phyloP scores from a whole-genome alignment of 1,140 invertebrate genomes.

The Trichomalopsis sarcophagae region DNA sequence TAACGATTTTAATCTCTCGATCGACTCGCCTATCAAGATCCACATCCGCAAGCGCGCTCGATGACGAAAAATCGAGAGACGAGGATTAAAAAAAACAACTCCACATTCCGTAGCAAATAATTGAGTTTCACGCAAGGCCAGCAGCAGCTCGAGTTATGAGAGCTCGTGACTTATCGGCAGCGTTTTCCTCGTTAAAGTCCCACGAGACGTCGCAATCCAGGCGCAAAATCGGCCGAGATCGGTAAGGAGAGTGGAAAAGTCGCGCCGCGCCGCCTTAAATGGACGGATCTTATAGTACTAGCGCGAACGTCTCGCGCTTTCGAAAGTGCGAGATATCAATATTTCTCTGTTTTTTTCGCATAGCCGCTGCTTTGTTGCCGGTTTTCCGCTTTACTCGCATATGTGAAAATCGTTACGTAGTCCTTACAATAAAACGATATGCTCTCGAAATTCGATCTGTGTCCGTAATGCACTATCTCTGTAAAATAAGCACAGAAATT shows the following conservation, averaged over 20 bases:
- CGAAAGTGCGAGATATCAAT: not conserved
- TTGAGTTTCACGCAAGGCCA: constrained; percentile 15
- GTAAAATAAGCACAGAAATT: not conserved
- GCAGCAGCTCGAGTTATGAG: not conserved
- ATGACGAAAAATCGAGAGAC: not conserved
- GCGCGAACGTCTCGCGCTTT: not conserved
- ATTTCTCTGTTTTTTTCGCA: not conserved
- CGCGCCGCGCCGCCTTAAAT: not conserved
- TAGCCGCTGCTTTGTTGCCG: not conserved
- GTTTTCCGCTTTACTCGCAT: not conserved
- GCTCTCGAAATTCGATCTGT: not conserved
- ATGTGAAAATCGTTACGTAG: not conserved
- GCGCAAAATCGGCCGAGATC: not conserved
- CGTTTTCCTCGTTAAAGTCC: not conserved
- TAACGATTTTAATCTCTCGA: constrained; percentile 17
- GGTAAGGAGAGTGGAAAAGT: not conserved
- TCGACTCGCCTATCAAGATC: not conserved
- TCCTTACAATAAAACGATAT: not conserved
- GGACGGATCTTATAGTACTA: not conserved
- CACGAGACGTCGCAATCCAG: constrained; percentile 9
- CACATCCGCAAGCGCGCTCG: not conserved
- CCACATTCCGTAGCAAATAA: constrained; percentile 21
- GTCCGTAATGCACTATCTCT: not conserved
- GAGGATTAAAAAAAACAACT: not conserved
- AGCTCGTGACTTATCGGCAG: not conserved